Conservation (phyloP, 2,797 vertebrate genomes). For the Phataginus tetradactyla region DNA sequence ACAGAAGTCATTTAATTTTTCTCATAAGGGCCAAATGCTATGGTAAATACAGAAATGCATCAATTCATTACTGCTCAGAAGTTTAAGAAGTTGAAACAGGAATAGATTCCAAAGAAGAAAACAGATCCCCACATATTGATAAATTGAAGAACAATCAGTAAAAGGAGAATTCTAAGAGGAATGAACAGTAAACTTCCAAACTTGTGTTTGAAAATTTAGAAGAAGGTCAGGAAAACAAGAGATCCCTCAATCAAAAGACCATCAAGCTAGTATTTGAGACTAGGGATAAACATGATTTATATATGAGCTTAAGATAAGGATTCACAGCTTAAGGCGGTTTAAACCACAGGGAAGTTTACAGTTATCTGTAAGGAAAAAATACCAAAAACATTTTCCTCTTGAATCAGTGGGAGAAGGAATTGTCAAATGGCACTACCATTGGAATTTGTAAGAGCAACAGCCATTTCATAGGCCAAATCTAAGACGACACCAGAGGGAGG, state of each 20-base stretch:
- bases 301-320: conserved; percentile 41
- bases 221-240: conserved; percentile 32
- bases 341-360: conserved; percentile 45
- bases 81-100: background rate
- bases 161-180: conserved; percentile 44
- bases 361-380: conserved; percentile 28
- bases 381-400: background rate
- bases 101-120: conserved; percentile 38
- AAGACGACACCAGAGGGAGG: background rate
- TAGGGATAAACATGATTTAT: conserved; percentile 66
- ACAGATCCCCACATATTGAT: background rate
- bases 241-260: conserved; percentile 60
- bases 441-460: conserved; percentile 32
- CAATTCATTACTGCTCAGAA: background rate
- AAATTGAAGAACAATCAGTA: conserved; percentile 29
- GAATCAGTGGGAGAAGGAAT: conserved; percentile 36
- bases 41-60: background rate
- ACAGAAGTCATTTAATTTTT: conserved; percentile 36
- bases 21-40: background rate
- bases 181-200: conserved; percentile 55
- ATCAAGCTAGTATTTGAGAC: conserved; percentile 27
- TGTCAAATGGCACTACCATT: background rate
- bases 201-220: conserved; percentile 64
- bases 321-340: conserved; percentile 4
- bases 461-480: background rate